These are phyloP conservation scores for Megaleporinus macrocephalus DNA, from an alignment of 2,113 vertebrate genomes.

Conservation along the genomic window DNA sequence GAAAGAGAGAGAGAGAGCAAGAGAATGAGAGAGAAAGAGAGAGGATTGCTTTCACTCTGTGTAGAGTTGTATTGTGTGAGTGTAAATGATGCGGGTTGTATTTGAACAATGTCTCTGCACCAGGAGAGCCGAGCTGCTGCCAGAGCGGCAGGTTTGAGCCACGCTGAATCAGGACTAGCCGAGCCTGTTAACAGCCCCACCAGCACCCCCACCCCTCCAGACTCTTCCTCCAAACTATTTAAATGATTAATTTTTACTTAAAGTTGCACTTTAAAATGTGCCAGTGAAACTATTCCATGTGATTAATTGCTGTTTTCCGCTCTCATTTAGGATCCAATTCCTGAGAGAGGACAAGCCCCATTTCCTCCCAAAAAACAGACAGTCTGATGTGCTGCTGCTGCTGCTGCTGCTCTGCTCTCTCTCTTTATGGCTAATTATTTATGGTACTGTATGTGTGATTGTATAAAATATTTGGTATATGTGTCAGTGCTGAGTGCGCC, in stretches of 20 bases:
- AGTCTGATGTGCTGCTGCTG: neutral
- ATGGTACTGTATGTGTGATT: neutral
- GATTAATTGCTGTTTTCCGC: constrained; percentile 12
- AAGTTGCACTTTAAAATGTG: neutral
- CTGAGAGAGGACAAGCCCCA: neutral
- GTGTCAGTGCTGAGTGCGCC: neutral
- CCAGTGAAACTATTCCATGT: neutral
- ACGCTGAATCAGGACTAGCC: neutral
- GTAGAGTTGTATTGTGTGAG: too few relatives aligned
- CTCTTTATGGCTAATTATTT: neutral
- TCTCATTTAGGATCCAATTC: neutral
- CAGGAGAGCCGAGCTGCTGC: neutral
- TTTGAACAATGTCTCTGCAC: neutral
- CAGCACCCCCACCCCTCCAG: neutral
- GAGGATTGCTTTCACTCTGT: too few relatives aligned
- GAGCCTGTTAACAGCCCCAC: neutral
- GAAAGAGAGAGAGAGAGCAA: too few relatives aligned
- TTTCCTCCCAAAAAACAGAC: neutral
- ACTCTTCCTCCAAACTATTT: neutral
- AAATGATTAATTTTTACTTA: constrained; percentile 15
- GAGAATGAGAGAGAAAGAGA: too few relatives aligned
- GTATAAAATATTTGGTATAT: neutral
- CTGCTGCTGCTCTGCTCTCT: too few relatives aligned
- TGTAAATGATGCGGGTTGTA: neutral
- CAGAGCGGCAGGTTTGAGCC: neutral